Base-by-base conservation (phyloP, 2,113 vertebrate species). In the Paraplagusia blochii region DNA sequence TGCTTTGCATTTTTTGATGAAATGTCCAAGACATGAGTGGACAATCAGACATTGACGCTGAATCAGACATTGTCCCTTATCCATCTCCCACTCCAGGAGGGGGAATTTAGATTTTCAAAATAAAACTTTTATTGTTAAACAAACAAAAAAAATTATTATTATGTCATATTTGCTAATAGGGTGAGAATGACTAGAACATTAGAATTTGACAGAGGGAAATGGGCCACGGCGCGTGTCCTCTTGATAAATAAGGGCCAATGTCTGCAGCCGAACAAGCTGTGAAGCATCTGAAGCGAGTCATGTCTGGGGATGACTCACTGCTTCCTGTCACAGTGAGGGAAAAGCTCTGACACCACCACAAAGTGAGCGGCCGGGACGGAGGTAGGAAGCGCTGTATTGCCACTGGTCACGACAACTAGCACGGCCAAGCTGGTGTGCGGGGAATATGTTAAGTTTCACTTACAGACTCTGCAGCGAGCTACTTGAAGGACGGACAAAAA, bases 321-420 rank as follows among this genome's bases (percentile, higher is more conserved):
- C 70, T 66, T 79, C 67, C 66, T 51, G 74, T 79, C 60, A 69
- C 75, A 80, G 17, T 40, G 71, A 79, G 52, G 8, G 7, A 35
- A 35, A 14, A 33, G 60, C 86, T 66, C 47, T 69, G 76, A 86
- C 79, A 82, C 46, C 57, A 81, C 60, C 81, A 87, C 82, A 86
- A 1, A 44, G 79, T 44, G 69, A 80, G 67, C 53, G 47, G 79
- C 66, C 33, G 60, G 17, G 61, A 82, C 78, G 74, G 47, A 54
- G 50, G 67, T 58, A 68, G 81, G 77, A 93, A 95, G 92, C 93
- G 67, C 6, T 29, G 22, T 69, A 76, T 85, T 81, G 91, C 82
- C 92, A 94, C 92, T 82, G 78, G 89, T 93, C 93, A 95, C 88
- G 46, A 95, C 91, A 90, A 69, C 69, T 91, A 85, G 92, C 91